phyloP scores from a whole-genome alignment of 2,888 invertebrate species.

The Chalcis sispes region DNA sequence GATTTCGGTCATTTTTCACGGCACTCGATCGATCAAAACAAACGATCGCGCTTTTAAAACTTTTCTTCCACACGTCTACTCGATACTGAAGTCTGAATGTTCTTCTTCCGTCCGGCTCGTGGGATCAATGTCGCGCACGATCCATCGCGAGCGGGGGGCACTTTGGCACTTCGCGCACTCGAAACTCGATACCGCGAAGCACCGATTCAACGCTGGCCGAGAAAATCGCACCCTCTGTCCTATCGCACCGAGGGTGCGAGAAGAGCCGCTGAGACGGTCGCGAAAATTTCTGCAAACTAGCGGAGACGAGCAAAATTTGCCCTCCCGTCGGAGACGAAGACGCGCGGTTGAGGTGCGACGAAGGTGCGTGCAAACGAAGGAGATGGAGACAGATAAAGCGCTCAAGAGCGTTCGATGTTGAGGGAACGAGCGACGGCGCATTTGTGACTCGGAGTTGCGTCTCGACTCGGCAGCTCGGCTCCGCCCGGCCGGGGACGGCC shows the following conservation, averaged over 20 bases:
- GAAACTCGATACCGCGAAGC: background rate
- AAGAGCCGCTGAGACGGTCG: too few relatives aligned
- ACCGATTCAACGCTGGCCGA: background rate
- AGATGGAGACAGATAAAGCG: background rate
- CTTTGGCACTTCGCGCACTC: background rate
- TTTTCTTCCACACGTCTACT: background rate
- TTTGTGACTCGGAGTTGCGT: conserved; percentile 53
- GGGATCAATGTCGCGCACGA: too few relatives aligned
- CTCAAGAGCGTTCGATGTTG: conserved; percentile 10
- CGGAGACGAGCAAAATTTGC: background rate
- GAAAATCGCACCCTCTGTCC: too few relatives aligned
- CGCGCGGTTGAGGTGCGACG: too few relatives aligned
- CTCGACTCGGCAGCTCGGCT: conserved; percentile 53
- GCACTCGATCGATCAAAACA: background rate
- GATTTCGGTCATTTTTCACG: conserved; percentile 62
- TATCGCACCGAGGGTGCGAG: background rate
- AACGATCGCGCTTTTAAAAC: background rate
- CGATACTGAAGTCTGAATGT: too few relatives aligned
- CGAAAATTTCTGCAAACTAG: too few relatives aligned
- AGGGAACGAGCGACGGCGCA: conserved; percentile 40
- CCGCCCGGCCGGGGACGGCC: conserved; percentile 61
- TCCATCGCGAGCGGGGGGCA: background rate
- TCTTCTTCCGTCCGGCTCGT: too few relatives aligned
- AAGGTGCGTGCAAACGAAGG: too few relatives aligned
- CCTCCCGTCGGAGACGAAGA: too few relatives aligned